These are phyloP conservation scores for Dione juno DNA, from an alignment of 2,888 invertebrate genomes.

Conservation along the genomic window DNA sequence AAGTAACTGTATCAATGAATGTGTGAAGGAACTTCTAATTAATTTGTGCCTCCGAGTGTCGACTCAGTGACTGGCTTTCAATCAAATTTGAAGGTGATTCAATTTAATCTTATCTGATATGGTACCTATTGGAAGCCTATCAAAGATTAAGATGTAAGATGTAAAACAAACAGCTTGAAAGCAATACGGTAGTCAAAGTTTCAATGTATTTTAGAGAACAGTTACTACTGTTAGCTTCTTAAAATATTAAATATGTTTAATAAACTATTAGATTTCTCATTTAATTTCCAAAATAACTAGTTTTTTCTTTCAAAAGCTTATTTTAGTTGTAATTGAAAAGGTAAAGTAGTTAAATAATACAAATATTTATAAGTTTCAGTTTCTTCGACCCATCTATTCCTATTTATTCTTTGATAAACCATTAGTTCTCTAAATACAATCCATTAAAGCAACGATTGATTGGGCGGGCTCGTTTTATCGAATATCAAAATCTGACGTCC, in stretches of 20 bases:
- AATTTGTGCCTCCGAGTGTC: slow-evolving; percentile 63
- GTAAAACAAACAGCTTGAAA: background rate
- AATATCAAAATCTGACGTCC: slow-evolving; percentile 61
- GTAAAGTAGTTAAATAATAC: background rate
- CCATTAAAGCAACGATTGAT: slow-evolving; percentile 71
- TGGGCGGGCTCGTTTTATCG: slow-evolving; percentile 66
- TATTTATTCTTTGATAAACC: slow-evolving; percentile 59
- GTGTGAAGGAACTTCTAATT: slow-evolving; percentile 56
- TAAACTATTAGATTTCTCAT: background rate
- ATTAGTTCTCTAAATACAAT: slow-evolving; percentile 69
- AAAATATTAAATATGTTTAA: background rate
- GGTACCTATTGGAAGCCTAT: slow-evolving; percentile 56
- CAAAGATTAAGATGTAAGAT: slow-evolving; percentile 48
- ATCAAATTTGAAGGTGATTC: slow-evolving; percentile 66
- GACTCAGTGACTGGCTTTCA: slow-evolving; percentile 63
- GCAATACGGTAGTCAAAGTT: background rate
- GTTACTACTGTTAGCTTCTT: background rate
- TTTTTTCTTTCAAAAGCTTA: background rate
- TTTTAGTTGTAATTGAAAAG: background rate
- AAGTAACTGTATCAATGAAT: slow-evolving; percentile 26
- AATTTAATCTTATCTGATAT: slow-evolving; percentile 65
- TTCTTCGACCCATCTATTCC: background rate
- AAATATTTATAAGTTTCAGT: background rate
- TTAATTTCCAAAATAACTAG: background rate
- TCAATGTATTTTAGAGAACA: background rate